Percentiles rank a stretch among this genome's conserved stretches.
phyloP scores from a whole-genome alignment of 1,140 invertebrate species.

The Watersipora subatra region DNA sequence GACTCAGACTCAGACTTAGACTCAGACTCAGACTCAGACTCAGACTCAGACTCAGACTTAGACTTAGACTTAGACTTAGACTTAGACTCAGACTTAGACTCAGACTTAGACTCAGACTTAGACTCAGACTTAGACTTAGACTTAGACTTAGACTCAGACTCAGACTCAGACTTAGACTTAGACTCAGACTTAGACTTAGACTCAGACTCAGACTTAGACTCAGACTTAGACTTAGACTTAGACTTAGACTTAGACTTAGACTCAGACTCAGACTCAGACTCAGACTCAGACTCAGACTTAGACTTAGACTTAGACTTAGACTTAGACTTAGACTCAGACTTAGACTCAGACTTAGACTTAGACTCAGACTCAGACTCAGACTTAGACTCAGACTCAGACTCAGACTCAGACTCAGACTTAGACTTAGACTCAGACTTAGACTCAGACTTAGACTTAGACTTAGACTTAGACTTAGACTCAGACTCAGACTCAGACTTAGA shows the following conservation, averaged over 20 bases:
- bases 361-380: background rate
- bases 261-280: background rate
- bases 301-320: background rate
- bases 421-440: background rate
- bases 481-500: background rate
- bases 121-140: background rate
- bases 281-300: background rate
- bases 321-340: background rate
- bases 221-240: background rate
- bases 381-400: background rate
- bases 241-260: background rate
- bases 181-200: background rate
- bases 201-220: background rate
- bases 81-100: background rate
- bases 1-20: background rate
- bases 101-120: background rate
- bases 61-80: background rate
- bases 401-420: background rate
- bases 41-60: background rate
- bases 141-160: background rate
- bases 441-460: background rate
- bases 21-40: background rate
- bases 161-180: background rate
- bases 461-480: background rate
- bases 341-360: background rate